These are phyloP conservation scores for Chloroceryle aenea DNA, from an alignment of 2,113 vertebrate genomes.

Conservation along the genomic window DNA sequence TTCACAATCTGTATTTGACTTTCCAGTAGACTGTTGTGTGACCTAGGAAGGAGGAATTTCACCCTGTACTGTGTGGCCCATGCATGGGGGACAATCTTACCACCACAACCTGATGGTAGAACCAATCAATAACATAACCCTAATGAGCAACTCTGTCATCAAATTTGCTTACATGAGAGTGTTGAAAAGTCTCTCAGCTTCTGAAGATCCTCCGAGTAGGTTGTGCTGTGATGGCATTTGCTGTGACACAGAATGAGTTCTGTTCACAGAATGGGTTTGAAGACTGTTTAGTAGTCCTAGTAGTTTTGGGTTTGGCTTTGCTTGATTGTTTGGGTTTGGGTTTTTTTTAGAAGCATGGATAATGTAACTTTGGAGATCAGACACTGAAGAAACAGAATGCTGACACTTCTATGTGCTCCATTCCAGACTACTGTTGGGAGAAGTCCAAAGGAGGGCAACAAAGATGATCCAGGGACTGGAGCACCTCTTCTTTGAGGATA, in stretches of 20 bases:
- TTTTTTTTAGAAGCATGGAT: not conserved
- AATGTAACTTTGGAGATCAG: not conserved
- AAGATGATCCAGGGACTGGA: too few relatives aligned
- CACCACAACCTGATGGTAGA: not conserved
- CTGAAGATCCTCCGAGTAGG: not conserved
- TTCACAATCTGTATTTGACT: not conserved
- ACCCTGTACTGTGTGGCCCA: not conserved
- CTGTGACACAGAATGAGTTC: not conserved
- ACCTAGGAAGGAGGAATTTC: not conserved
- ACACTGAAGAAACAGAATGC: not conserved
- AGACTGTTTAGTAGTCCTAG: not conserved
- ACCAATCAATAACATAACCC: not conserved
- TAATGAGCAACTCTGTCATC: not conserved
- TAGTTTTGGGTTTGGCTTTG: not conserved
- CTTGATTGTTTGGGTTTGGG: not conserved
- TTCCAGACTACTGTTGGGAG: not conserved
- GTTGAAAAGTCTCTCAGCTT: not conserved
- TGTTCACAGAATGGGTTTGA: not conserved
- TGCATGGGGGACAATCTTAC: not conserved
- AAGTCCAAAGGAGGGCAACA: too few relatives aligned
- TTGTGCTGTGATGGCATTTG: not conserved
- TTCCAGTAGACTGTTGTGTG: not conserved
- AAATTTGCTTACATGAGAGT: not conserved
- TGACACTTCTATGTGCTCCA: not conserved
- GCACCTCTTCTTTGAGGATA: too few relatives aligned